A percentile compares a stretch with the other conserved stretches of the same genome.
Evolutionary conservation across 1,140 invertebrate genomes (phyloP).

Genomic region (Temnothorax nylanderi): DNA sequence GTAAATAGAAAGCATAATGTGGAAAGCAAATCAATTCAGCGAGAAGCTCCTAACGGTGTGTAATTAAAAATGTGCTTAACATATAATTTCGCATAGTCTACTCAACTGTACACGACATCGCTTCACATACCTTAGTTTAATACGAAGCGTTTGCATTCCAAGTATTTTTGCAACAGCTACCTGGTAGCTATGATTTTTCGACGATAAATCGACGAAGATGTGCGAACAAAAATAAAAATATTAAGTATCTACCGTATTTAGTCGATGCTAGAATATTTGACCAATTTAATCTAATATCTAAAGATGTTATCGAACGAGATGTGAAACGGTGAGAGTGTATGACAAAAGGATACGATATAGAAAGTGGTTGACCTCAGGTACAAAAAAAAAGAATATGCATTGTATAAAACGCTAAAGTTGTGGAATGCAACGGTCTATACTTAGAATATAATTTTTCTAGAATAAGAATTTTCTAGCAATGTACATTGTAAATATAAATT

Average conservation of each 20-base stretch:
- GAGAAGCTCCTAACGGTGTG: constrained; percentile 13
- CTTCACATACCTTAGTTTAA: constrained; percentile 51
- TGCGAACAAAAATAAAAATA: background rate
- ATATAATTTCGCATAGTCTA: constrained; percentile 30
- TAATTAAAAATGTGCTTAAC: constrained; percentile 49
- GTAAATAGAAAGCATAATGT: constrained; percentile 56
- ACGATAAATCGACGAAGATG: background rate
- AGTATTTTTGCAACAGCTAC: constrained; percentile 37
- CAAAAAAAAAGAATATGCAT: constrained; percentile 34
- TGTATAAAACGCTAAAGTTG: constrained; percentile 55
- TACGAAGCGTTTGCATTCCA: constrained; percentile 70
- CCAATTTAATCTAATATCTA: constrained; percentile 56
- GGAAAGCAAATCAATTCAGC: constrained; percentile 63
- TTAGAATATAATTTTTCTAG: constrained; percentile 33
- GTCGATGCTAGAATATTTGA: constrained; percentile 15
- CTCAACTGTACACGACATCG: constrained; percentile 17
- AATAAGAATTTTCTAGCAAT: constrained; percentile 65
- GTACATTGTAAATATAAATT: constrained; percentile 73
- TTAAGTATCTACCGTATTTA: constrained; percentile 20
- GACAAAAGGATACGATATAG: background rate
- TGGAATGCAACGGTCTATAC: constrained; percentile 41
- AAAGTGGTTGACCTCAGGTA: constrained; percentile 71
- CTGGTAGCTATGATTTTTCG: background rate
- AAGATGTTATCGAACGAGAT: constrained; percentile 13
- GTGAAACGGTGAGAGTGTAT: constrained; percentile 31